Evolutionary conservation across 2,888 invertebrate species (phyloP).

Genomic region (Scrobipalpa costella): DNA sequence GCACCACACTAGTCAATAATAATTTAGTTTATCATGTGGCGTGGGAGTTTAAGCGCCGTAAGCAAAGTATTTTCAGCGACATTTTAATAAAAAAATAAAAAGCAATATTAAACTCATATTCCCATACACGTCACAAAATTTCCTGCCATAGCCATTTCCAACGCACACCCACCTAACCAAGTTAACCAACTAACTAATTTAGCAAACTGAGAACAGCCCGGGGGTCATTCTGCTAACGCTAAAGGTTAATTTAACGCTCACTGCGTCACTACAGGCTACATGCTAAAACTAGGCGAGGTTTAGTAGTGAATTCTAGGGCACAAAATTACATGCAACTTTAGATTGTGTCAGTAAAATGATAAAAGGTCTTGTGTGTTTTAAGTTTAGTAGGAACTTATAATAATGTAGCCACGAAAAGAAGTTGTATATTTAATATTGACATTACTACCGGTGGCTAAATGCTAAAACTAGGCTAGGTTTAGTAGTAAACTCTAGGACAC

Average conservation of each 20-base stretch:
- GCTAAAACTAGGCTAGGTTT: conserved; percentile 22
- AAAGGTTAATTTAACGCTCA: conserved; percentile 68
- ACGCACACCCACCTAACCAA: neutral
- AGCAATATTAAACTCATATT: too few relatives aligned
- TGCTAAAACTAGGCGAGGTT: conserved; percentile 23
- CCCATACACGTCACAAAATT: too few relatives aligned
- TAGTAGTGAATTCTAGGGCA: neutral
- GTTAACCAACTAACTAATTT: neutral
- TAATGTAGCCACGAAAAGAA: too few relatives aligned
- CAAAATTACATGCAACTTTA: neutral
- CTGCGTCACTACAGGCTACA: conserved; percentile 38
- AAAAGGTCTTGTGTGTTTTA: neutral
- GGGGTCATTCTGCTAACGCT: conserved; percentile 51
- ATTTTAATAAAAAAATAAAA: too few relatives aligned
- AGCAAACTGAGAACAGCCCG: conserved; percentile 16
- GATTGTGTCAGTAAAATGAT: neutral
- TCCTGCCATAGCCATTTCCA: neutral
- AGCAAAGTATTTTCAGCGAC: too few relatives aligned
- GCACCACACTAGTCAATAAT: too few relatives aligned
- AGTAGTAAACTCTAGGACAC: neutral
- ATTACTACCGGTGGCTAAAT: too few relatives aligned
- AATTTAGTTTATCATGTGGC: too few relatives aligned
- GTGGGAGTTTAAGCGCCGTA: too few relatives aligned
- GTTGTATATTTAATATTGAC: too few relatives aligned
- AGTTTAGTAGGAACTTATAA: too few relatives aligned